A percentile compares a stretch with the other conserved stretches of the same genome.
Evolutionary conservation across 2,888 invertebrate species (phyloP).

Genomic region (Augiades crinisus): DNA sequence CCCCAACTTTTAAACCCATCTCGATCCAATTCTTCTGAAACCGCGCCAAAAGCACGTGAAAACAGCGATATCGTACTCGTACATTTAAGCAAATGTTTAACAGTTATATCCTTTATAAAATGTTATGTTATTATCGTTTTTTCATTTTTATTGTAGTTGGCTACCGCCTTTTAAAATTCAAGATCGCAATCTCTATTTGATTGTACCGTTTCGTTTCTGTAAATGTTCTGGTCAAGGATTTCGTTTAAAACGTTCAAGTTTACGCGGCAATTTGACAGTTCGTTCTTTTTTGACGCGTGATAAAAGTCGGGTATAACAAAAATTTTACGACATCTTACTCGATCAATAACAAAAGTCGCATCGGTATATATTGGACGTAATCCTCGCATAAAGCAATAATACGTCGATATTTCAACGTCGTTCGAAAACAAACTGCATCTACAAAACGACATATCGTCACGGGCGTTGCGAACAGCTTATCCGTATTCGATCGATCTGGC

Average conservation of each 20-base stretch:
- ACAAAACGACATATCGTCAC: slow-evolving; percentile 25
- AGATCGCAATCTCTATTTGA: slow-evolving; percentile 21
- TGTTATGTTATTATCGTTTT: slow-evolving; percentile 26
- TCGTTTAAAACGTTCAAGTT: neutral
- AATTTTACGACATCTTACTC: too few species aligned
- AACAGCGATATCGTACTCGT: slow-evolving; percentile 35
- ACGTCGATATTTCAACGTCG: slow-evolving; percentile 20
- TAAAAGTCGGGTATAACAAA: too few species aligned
- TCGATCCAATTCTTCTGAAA: slow-evolving; percentile 35
- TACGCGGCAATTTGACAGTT: too few species aligned
- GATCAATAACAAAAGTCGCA: neutral
- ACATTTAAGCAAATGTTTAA: slow-evolving; percentile 32
- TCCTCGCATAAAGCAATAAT: slow-evolving; percentile 23
- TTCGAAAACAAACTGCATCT: slow-evolving; percentile 13
- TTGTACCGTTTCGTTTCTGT: neutral
- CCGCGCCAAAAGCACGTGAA: slow-evolving; percentile 39
- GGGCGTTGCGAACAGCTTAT: slow-evolving; percentile 21
- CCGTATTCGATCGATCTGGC: slow-evolving; percentile 26
- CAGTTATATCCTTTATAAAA: slow-evolving; percentile 27
- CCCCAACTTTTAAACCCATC: slow-evolving; percentile 37
- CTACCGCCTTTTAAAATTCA: slow-evolving; percentile 24
- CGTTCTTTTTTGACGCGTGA: too few species aligned
- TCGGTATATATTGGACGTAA: neutral
- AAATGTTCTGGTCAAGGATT: neutral
- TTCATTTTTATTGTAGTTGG: slow-evolving; percentile 26